Percentiles rank a stretch among this genome's conserved stretches.
Evolutionary conservation across 1,140 invertebrate species (phyloP).

Genomic region (Meloidogyne exigua): DNA sequence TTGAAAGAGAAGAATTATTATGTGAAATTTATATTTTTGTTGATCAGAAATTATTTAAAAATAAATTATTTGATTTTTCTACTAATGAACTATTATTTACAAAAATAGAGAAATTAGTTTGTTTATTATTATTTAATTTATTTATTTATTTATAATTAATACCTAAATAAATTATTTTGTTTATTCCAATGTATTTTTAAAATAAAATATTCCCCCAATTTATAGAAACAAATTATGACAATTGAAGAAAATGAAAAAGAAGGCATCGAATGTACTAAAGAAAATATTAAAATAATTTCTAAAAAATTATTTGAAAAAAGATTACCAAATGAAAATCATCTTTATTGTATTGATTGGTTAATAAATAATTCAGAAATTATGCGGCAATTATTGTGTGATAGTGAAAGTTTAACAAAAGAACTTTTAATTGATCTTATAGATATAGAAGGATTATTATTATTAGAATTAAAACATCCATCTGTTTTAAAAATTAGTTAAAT

Average conservation of each 20-base stretch:
- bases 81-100: not conserved
- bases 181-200: too few species aligned
- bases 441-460: not conserved
- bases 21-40: not conserved
- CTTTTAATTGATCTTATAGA: not conserved
- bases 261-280: not conserved
- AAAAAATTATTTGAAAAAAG: conserved; percentile 3
- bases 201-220: not conserved
- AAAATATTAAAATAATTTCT: not conserved
- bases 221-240: not conserved
- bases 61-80: not conserved
- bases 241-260: conserved; percentile 2
- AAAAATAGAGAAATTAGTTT: not conserved
- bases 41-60: not conserved
- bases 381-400: not conserved
- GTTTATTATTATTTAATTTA: not conserved
- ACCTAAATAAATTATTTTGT: too few species aligned
- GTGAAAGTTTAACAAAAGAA: not conserved
- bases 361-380: not conserved
- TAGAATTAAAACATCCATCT: not conserved
- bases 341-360: not conserved
- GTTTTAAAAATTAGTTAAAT: not conserved
- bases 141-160: too few species aligned
- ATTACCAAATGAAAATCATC: conserved; percentile 2
- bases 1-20: not conserved